Conservation (phyloP, 2,888 invertebrate genomes). For the Callyntrura guangdongensis region DNA sequence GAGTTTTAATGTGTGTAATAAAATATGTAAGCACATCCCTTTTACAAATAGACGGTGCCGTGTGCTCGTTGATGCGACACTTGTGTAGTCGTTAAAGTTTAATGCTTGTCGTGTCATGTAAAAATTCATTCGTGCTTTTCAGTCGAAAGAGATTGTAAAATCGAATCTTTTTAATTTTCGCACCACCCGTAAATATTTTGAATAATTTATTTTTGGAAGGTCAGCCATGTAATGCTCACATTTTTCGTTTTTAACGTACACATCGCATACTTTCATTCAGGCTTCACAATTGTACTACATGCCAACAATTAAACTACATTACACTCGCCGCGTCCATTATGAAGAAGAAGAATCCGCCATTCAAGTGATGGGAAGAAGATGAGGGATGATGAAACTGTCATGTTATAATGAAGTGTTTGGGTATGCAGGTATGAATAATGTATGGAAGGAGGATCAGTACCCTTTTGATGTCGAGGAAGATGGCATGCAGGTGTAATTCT, state of each 20-base stretch:
- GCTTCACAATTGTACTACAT: neutral
- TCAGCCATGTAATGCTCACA: neutral
- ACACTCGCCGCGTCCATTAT: too few relatives aligned
- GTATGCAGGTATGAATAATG: conserved; percentile 61
- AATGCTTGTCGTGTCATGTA: neutral
- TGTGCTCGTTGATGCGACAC: conserved; percentile 32
- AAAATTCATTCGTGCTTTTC: neutral
- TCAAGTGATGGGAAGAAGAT: conserved; percentile 32
- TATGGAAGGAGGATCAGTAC: conserved; percentile 63
- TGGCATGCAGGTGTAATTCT: conserved; percentile 55
- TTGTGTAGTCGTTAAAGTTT: conserved; percentile 42
- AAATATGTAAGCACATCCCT: neutral
- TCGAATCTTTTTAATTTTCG: conserved; percentile 22
- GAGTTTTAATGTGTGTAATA: neutral
- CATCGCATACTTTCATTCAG: neutral
- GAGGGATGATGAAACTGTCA: conserved; percentile 50
- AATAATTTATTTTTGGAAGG: conserved; percentile 4
- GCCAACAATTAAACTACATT: conserved; percentile 29
- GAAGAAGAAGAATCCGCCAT: neutral
- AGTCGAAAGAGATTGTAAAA: conserved; percentile 28
- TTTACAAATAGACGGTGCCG: conserved; percentile 17
- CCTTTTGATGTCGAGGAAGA: neutral
- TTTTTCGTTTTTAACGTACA: neutral
- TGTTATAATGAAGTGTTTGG: conserved; percentile 26
- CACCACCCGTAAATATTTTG: neutral